Evolutionary conservation across 1,140 invertebrate genomes (phyloP).

Genomic region (Lasaia peninsularis): DNA sequence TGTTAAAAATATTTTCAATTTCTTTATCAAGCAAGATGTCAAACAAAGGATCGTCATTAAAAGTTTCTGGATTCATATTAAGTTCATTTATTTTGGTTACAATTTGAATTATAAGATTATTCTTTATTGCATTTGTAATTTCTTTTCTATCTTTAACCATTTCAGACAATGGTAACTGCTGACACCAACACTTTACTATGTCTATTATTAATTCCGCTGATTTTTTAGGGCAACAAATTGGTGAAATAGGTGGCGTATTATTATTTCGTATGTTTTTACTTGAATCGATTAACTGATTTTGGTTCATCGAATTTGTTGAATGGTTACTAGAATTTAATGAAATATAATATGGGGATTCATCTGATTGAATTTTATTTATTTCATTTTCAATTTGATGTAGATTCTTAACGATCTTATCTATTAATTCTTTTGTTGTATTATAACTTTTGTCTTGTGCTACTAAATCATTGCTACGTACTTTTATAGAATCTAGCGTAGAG

Average conservation of each 20-base stretch:
- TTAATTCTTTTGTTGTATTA: conserved; percentile 21
- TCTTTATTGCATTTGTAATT: conserved; percentile 28
- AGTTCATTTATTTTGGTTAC: conserved; percentile 46
- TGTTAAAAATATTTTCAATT: conserved; percentile 31
- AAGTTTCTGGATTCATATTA: conserved; percentile 36
- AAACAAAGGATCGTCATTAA: conserved; percentile 36
- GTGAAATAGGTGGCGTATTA: background rate
- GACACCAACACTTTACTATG: conserved; percentile 39
- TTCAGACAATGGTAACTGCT: conserved; percentile 27
- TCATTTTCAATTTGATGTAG: conserved; percentile 39
- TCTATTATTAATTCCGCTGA: conserved; percentile 34
- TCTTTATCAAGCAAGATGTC: conserved; percentile 34
- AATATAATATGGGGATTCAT: conserved; percentile 29
- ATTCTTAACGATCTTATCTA: conserved; percentile 34
- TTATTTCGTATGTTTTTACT: background rate
- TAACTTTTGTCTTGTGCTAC: conserved; percentile 29
- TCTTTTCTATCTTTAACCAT: conserved; percentile 22
- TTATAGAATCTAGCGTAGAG: conserved; percentile 36
- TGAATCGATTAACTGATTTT: conserved; percentile 22
- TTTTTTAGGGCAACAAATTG: conserved; percentile 26
- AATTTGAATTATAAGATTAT: conserved; percentile 35
- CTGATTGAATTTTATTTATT: conserved; percentile 34
- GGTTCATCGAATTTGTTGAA: background rate
- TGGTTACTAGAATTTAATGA: conserved; percentile 13
- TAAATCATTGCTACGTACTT: conserved; percentile 34